Percentiles rank a stretch among this genome's conserved stretches.
phyloP scores from a whole-genome alignment of 2,797 vertebrate species.

The Chaunax sp. region DNA sequence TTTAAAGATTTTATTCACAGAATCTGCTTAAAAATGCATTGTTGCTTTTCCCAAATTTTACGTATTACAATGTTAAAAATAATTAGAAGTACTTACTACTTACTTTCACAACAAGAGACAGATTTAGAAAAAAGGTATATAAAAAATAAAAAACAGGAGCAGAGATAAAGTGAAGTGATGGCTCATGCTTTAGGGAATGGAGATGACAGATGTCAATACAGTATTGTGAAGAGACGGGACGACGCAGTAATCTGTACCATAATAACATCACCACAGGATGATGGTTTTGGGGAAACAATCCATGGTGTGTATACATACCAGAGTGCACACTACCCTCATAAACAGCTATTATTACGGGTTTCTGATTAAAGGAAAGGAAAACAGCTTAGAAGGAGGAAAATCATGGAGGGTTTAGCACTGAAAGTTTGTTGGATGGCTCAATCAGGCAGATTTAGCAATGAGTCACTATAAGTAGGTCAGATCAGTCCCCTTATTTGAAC shows the following conservation, averaged over 20 bases:
- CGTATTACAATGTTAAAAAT: constrained; percentile 28
- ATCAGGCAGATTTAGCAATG: constrained; percentile 15
- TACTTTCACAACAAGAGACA: too few species aligned
- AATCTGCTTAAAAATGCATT: constrained; percentile 2
- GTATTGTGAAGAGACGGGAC: constrained; percentile 30
- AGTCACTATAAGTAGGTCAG: constrained; percentile 4
- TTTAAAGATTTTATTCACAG: background rate
- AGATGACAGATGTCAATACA: constrained; percentile 20
- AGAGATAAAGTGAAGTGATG: constrained; percentile 1
- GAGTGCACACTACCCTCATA: constrained; percentile 93
- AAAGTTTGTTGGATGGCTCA: constrained; percentile 6
- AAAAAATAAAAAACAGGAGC: background rate
- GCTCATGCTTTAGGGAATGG: constrained; percentile 47
- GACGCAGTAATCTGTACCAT: constrained; percentile 48
- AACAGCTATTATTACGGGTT: constrained; percentile 96
- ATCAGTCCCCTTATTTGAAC: constrained; percentile 37
- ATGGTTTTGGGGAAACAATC: constrained; percentile 32
- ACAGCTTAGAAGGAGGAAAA: constrained; percentile 75
- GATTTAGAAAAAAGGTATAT: constrained; percentile 1
- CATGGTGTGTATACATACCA: constrained; percentile 89
- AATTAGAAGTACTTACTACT: constrained; percentile 28
- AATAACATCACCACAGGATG: constrained; percentile 60
- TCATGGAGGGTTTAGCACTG: constrained; percentile 11
- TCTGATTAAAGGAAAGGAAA: constrained; percentile 91
- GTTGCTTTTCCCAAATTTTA: constrained; percentile 7